Conservation (phyloP, 2,888 invertebrate species). For the Candidula unifasciata region DNA sequence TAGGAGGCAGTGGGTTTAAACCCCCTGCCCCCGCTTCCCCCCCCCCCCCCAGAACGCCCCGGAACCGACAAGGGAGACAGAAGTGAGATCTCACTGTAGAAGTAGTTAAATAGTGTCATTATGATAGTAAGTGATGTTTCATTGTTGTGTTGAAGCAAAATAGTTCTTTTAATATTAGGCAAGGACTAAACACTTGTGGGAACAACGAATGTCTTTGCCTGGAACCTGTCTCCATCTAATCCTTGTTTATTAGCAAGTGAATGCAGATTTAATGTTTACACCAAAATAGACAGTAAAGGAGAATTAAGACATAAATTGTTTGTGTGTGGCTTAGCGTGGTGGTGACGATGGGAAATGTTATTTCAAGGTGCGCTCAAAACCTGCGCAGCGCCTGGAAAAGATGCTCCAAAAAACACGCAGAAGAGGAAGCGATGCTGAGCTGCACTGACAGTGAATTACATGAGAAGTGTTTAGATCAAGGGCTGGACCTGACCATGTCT, state of each 20-base stretch:
- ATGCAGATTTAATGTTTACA: neutral
- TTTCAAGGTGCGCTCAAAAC: conserved; percentile 51
- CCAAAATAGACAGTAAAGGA: neutral
- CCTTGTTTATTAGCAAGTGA: neutral
- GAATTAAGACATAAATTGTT: neutral
- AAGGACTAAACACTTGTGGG: too few relatives aligned
- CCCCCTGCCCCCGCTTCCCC: too few relatives aligned
- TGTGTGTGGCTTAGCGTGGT: neutral
- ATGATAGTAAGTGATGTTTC: too few relatives aligned
- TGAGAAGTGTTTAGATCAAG: conserved; percentile 44
- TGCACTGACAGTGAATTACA: conserved; percentile 42
- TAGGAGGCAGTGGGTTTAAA: too few relatives aligned
- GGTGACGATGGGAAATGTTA: conserved; percentile 46
- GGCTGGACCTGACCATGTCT: neutral
- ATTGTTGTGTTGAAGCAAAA: too few relatives aligned
- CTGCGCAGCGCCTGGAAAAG: conserved; percentile 33
- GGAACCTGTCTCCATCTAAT: neutral
- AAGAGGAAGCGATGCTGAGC: conserved; percentile 50
- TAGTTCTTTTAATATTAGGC: too few relatives aligned
- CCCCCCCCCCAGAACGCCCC: too few relatives aligned
- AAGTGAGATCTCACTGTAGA: too few relatives aligned
- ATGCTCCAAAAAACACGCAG: conserved; percentile 43
- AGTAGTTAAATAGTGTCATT: too few relatives aligned
- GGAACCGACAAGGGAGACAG: too few relatives aligned
- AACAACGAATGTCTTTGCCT: too few relatives aligned